Conservation (phyloP, 1,140 invertebrate genomes). For the Drosophila saltans region DNA sequence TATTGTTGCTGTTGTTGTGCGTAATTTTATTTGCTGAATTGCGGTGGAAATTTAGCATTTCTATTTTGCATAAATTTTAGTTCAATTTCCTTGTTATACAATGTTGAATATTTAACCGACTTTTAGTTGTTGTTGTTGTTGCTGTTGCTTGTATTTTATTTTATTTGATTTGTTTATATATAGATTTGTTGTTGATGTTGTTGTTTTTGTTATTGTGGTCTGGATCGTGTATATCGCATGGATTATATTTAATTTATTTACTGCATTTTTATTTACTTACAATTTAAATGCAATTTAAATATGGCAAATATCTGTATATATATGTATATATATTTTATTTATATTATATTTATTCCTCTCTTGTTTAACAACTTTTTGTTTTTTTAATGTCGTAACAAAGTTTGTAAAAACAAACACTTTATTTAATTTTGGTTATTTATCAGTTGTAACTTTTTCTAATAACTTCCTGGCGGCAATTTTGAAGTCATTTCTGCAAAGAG, state of each 20-base stretch:
- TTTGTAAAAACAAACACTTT: constrained; percentile 40
- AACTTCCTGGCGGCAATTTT: constrained; percentile 9
- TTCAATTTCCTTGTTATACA: constrained; percentile 51
- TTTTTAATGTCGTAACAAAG: constrained; percentile 45
- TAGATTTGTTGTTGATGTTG: constrained; percentile 26
- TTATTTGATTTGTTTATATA: constrained; percentile 35
- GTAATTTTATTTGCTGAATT: constrained; percentile 59
- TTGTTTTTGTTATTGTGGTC: constrained; percentile 32
- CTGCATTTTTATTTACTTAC: constrained; percentile 54
- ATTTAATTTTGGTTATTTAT: constrained; percentile 35
- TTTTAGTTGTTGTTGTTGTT: constrained; percentile 20
- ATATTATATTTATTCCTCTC: constrained; percentile 19
- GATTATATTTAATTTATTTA: constrained; percentile 63
- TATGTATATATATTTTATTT: constrained; percentile 34
- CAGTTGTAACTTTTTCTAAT: constrained; percentile 43
- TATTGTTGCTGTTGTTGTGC: constrained; percentile 48
- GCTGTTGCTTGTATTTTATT: constrained; percentile 29
- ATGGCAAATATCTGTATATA: constrained; percentile 44
- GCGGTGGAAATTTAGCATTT: constrained; percentile 68
- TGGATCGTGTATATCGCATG: constrained; percentile 24
- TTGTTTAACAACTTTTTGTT: constrained; percentile 50
- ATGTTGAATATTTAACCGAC: constrained; percentile 34
- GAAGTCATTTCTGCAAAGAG: constrained; percentile 57
- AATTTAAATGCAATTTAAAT: constrained; percentile 59
- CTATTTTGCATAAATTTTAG: constrained; percentile 71